phyloP scores from a whole-genome alignment of 2,113 vertebrate species.

The Xenus cinereus region DNA sequence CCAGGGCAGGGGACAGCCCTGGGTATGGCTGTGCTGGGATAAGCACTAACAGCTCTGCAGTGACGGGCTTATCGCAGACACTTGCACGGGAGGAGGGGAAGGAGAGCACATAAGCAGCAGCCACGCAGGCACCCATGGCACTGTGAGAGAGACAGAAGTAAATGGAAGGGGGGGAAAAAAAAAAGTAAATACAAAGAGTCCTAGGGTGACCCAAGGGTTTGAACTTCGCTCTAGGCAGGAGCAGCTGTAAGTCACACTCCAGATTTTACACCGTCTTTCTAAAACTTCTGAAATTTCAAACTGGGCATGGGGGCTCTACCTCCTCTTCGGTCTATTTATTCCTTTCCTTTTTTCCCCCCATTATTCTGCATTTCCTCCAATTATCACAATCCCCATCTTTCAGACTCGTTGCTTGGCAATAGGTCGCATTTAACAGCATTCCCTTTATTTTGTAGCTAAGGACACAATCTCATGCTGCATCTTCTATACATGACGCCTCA shows the following conservation, averaged over 20 bases:
- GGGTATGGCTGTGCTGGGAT: not conserved
- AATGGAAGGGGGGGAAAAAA: not conserved
- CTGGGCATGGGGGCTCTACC: not conserved
- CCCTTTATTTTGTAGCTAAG: not conserved
- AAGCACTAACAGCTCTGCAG: not conserved
- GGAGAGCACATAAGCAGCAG: not conserved
- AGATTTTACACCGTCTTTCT: not conserved
- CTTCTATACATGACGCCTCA: not conserved
- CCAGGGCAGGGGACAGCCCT: not conserved
- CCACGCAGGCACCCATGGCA: not conserved
- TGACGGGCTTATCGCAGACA: rapidly evolving
- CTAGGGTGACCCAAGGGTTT: not conserved
- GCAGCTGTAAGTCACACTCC: not conserved
- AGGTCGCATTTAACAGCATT: not conserved
- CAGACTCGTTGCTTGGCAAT: rapidly evolving
- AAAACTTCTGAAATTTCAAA: not conserved
- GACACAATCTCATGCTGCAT: not conserved
- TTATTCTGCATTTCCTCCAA: not conserved
- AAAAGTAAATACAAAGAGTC: not conserved
- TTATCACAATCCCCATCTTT: not conserved
- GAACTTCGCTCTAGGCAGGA: not conserved
- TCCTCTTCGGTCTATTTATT: not conserved
- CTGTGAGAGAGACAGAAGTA: not conserved
- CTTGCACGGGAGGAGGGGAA: not conserved
- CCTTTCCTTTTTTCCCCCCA: rapidly evolving